Base-by-base conservation (phyloP, 2,797 vertebrate species). In the Vireo griseus region DNA sequence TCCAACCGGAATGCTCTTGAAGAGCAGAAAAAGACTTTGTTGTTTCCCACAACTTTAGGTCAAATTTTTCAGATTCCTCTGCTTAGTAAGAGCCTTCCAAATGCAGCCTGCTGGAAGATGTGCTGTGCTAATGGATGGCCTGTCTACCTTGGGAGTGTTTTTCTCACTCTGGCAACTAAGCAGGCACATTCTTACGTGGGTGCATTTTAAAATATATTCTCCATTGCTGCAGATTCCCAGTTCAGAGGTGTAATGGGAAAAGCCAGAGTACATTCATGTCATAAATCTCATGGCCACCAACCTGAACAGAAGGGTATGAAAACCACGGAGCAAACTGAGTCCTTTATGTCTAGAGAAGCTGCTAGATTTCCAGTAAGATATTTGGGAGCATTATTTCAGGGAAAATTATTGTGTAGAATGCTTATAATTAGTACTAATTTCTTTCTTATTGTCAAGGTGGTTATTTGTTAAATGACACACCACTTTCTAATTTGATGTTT, bases 401-500 rank as follows among this genome's bases (percentile, higher is more conserved):
- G 26, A 78, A 88, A 83, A 90, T 47, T n/a, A 55, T 33, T 71
- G 58, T 21, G 44, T 14, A 42, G 37, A 75, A 59, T 35, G 14
- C 77, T 92, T 87, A 76, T 67, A 96, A 95, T 95, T 90, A 92
- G 44, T 65, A 83, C 24, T 88, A 81, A 93, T 94, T 97, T 97
- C 19, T 96, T 93, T 92, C 74, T 77, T 95, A 15, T 90, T 87
- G n/a, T 94, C 90, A 44, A 92, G 59, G 84, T 97, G 61, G 51
- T 93, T 97, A 86, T 97, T 97, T 72, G 50, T 87, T 83, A 33
- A 92, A 94, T 47, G 68, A 92, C 78, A 39, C 59, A 85, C 28
- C 47, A 42, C 54, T 93, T 96, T 92, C 92, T 97, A 97, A 96
- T 77, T 52, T 96, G 83, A 91, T 96, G 33, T 97, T 97, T 97